Evolutionary conservation across 2,797 vertebrate species (phyloP).

Genomic region (Chiropotes sagulatus): DNA sequence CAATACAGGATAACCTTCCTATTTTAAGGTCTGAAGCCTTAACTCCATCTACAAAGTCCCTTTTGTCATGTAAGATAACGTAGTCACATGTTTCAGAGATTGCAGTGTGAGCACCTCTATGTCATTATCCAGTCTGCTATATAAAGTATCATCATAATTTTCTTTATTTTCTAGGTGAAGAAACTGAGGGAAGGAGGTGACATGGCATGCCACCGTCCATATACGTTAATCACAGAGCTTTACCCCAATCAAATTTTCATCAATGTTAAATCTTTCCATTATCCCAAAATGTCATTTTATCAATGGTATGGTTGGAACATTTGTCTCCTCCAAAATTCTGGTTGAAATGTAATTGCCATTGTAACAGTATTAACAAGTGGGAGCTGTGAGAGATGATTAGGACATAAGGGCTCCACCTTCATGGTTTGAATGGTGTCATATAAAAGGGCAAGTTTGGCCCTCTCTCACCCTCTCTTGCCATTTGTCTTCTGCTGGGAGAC

Average conservation of each 20-base stretch:
- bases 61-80: not conserved
- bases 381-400: not conserved
- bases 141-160: not conserved
- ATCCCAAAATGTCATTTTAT: not conserved
- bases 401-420: accelerated
- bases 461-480: accelerated
- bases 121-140: not conserved
- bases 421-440: not conserved
- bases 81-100: not conserved
- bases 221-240: not conserved
- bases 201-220: accelerated
- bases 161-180: not conserved
- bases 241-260: not conserved
- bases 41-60: not conserved
- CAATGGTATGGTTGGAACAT: not conserved
- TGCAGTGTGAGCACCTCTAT: not conserved
- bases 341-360: not conserved
- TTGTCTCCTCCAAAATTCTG: not conserved
- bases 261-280: not conserved
- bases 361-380: not conserved
- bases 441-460: not conserved
- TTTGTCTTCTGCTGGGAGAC: not conserved
- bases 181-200: not conserved
- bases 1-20: not conserved
- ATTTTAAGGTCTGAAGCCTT: not conserved